Base-by-base conservation (phyloP, 1,140 invertebrate genomes). In the Drosophila ogumai region DNA sequence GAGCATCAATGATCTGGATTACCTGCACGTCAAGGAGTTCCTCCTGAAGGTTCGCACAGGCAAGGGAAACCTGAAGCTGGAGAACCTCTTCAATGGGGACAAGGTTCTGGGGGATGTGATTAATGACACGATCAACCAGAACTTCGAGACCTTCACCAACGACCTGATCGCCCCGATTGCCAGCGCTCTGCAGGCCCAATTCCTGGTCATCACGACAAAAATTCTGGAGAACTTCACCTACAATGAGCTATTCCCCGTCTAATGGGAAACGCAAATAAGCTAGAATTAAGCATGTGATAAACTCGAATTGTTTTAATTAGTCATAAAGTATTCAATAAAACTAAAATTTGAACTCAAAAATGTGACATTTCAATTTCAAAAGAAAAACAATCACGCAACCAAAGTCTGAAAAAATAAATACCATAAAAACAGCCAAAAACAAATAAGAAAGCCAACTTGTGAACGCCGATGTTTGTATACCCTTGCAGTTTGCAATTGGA, bases 1-100 rank as follows among this genome's bases (percentile, higher is more conserved):
- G 56, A 84, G 86, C 4, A 34, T 85, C 31, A 90, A 94, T 67
- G 95, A 94, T 13, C 68, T 93, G 3, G 92, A 94, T n/a, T 94
- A 94, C 60, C 36, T 95, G 10, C 82, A 90, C 19, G 92, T 95
- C n/a, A 92, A 86, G 17, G 93, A 94, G 3, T 94, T 95, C 52
- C 84, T 91, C 0, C 69, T 96, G 19, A 95, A 94, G 80, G 93
- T 95, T 36, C 91, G 93, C 19, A 93, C 95, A 5, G 94, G 94
- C 13, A 93, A 93, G 38, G 95, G 95, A 7, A 90, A 79, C 6
- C 72, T 95, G 3, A 90, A 93, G 17, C 81, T 96, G 22, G 93
- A 94, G 1, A 95, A 96, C 91, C 91, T 96, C 3, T 96, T 96
- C 50, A 94, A 94, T 19, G 95, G 95, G 12, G 95, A 96, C 58